A percentile compares a stretch with the other conserved stretches of the same genome.
Evolutionary conservation across 2,113 vertebrate species (phyloP).

Genomic region (Dryoscopus gambensis): DNA sequence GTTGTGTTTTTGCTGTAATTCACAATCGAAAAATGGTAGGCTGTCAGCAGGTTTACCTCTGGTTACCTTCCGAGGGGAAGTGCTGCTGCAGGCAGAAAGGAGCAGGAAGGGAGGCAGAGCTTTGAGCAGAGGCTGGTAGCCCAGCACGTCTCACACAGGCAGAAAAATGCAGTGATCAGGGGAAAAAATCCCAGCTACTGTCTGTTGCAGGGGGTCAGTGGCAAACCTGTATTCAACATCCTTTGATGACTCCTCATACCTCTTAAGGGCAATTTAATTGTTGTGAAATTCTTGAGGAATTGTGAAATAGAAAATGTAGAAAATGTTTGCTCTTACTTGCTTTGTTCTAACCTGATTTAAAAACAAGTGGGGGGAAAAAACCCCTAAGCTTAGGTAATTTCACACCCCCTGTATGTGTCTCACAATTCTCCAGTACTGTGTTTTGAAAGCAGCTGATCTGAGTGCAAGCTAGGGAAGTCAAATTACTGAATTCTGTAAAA

Average conservation of each 20-base stretch:
- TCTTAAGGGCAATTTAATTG: background rate
- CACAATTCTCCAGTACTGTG: background rate
- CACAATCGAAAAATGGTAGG: background rate
- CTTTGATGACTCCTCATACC: background rate
- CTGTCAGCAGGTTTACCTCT: background rate
- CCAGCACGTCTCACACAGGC: background rate
- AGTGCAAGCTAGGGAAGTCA: background rate
- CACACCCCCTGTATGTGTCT: background rate
- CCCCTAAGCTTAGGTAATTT: background rate
- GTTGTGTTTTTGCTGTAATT: background rate
- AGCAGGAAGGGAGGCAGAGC: background rate
- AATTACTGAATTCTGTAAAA: background rate
- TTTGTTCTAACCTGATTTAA: background rate
- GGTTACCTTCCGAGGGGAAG: background rate
- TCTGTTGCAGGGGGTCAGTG: background rate
- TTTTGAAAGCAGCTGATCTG: background rate
- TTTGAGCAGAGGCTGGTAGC: background rate
- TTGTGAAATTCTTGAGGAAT: background rate
- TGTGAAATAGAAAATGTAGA: background rate
- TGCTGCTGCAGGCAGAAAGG: background rate
- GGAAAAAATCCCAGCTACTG: background rate
- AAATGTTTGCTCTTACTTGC: background rate
- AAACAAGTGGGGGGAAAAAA: background rate
- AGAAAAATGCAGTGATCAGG: background rate
- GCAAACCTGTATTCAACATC: background rate